Evolutionary conservation across 2,888 invertebrate genomes (phyloP).

Genomic region (Lamellibrachia satsuma): DNA sequence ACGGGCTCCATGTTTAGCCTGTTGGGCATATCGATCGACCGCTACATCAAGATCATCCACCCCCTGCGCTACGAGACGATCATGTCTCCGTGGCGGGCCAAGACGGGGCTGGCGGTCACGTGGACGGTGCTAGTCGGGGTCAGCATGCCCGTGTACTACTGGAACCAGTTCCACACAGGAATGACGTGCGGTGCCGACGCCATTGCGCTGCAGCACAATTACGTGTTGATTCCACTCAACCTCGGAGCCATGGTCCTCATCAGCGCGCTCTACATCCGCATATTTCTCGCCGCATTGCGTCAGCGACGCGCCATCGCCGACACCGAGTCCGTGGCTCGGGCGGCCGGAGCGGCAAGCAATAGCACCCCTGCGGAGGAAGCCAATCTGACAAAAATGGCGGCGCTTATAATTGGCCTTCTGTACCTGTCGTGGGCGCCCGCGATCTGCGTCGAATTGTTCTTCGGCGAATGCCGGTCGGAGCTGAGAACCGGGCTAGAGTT

Average conservation of each 20-base stretch:
- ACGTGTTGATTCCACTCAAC: not conserved
- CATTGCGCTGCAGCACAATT: not conserved
- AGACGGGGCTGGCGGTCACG: constrained; percentile 7
- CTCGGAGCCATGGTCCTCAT: not conserved
- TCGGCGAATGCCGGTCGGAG: not conserved
- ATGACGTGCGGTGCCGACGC: not conserved
- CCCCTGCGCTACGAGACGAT: constrained; percentile 19
- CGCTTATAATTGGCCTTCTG: not conserved
- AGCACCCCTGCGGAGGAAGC: not conserved
- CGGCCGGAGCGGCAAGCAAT: not conserved
- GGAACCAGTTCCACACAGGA: not conserved
- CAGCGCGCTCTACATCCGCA: not conserved
- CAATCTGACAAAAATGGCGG: not conserved
- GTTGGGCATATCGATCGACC: constrained; percentile 13
- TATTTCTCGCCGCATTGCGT: not conserved
- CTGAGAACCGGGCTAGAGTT: not conserved
- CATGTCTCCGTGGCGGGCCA: not conserved
- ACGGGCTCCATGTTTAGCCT: not conserved
- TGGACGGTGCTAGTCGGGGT: not conserved
- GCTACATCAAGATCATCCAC: constrained; percentile 20
- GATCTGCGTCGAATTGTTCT: not conserved
- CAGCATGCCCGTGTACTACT: not conserved
- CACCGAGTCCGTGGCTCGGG: not conserved
- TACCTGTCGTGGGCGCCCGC: not conserved
- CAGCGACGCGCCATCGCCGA: not conserved